These are phyloP conservation scores for Amyelois transitella DNA, from an alignment of 1,140 invertebrate genomes.

Conservation along the genomic window DNA sequence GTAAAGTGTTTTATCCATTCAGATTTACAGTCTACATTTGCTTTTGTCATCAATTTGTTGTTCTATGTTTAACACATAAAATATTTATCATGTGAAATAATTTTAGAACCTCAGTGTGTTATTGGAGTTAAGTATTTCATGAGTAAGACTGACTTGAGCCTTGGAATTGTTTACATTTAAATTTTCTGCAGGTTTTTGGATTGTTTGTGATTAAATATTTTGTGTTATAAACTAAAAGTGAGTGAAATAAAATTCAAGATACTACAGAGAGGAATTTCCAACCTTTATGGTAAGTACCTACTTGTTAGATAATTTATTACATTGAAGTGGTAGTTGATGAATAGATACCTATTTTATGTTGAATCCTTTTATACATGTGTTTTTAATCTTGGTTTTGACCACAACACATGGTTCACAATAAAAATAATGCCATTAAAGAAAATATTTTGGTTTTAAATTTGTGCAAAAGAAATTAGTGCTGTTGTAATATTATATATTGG, in stretches of 20 bases:
- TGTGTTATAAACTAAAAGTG: constrained; percentile 49
- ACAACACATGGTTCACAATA: too few relatives aligned
- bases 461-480: too few relatives aligned
- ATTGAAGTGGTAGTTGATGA: too few relatives aligned
- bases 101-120: constrained; percentile 64
- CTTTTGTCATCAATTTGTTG: constrained; percentile 64
- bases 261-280: constrained; percentile 38
- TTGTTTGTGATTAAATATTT: constrained; percentile 6
- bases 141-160: constrained; percentile 1
- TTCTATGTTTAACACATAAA: constrained; percentile 64
- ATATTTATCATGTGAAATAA: constrained; percentile 70
- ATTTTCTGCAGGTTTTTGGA: neutral
- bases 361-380: too few relatives aligned
- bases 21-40: constrained; percentile 54
- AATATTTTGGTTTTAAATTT: too few relatives aligned
- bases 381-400: too few relatives aligned
- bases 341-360: too few relatives aligned
- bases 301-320: too few relatives aligned
- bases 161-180: neutral
- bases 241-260: constrained; percentile 34
- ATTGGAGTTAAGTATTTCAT: constrained; percentile 50
- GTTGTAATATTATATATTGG: too few relatives aligned
- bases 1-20: neutral
- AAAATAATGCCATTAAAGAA: too few relatives aligned
- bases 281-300: constrained; percentile 56